Evolutionary conservation across 2,113 vertebrate species (phyloP).

Genomic region (Aix galericulata): DNA sequence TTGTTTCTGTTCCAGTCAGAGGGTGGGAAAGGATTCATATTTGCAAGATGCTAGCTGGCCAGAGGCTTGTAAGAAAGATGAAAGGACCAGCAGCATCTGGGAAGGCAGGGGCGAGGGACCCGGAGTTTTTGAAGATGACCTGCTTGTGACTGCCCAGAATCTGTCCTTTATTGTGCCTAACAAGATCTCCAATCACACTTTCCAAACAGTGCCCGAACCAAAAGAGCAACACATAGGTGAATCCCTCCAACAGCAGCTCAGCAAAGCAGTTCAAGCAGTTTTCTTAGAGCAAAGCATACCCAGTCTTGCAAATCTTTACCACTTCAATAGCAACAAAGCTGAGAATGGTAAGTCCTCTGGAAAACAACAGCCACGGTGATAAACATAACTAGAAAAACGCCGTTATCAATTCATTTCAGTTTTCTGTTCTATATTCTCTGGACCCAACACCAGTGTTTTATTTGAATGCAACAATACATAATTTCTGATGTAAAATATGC

Average conservation of each 20-base stretch:
- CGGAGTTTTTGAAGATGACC: constrained; percentile 11
- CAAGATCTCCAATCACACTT: neutral
- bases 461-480: neutral
- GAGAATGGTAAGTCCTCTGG: neutral
- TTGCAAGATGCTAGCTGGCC: constrained; percentile 8
- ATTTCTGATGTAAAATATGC: neutral
- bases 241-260: neutral
- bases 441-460: neutral
- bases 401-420: neutral
- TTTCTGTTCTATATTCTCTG: neutral
- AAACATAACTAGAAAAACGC: neutral
- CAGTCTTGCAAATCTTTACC: neutral
- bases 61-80: constrained; percentile 30
- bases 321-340: neutral
- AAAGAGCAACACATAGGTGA: neutral
- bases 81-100: constrained; percentile 24
- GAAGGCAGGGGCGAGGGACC: neutral
- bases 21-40: constrained; percentile 1
- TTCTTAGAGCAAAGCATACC: neutral
- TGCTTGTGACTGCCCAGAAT: neutral
- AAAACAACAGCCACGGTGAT: neutral
- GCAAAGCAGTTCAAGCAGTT: neutral
- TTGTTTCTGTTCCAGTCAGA: constrained; percentile 16
- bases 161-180: neutral
- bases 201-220: neutral